Base-by-base conservation (phyloP, 2,113 vertebrate species). In the Gambusia holbrooki region DNA sequence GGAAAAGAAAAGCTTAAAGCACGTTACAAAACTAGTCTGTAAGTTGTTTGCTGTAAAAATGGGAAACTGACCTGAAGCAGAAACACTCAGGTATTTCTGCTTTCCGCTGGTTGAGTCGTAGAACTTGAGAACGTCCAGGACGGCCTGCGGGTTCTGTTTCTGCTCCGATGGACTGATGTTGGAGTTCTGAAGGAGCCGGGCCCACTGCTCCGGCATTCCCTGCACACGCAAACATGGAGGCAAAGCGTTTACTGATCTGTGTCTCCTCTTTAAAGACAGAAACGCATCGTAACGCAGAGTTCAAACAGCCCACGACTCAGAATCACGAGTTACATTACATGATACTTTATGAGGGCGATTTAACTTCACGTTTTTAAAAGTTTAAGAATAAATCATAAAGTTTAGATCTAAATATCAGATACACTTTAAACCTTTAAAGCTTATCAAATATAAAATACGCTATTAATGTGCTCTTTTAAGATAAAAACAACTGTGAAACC, bases 171-270 rank as follows among this genome's bases (percentile, higher is more conserved):
- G 98, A 22, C 97, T 98, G 90, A 99, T 99, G 86, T 99, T 99
- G 82, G 98, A 99, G 63, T 97, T 98, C 90, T 99, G 97, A 66
- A 99, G 94, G 74, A 99, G 94, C 66, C 97, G 95, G 85, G 98
- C 97, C 98, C 98, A 99, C 80, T 99, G 98, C 90, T 99, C 98
- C 30, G 98, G 98, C 98, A 99, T 99, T 82, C 98, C 98, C 98
- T 99, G 87, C 4, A 77, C 74, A 87, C 32, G 86, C 73, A 84
- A 80, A 79, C n/a, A 76, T 22, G 82, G 5, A 60, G 5, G 72
- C 1, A n/a, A 28, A 10, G 51, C 25, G 25, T 27, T 35, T 9
- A 29, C 30, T 37, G 10, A 70, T 72, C 22, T 60, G 13, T n/a
- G 70, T 13, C 60, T 9, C 29, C 17, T 12, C 62, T 77, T 62